These are phyloP conservation scores for Brachionus sp. DNA, from an alignment of 1,140 invertebrate species.

Conservation along the genomic window DNA sequence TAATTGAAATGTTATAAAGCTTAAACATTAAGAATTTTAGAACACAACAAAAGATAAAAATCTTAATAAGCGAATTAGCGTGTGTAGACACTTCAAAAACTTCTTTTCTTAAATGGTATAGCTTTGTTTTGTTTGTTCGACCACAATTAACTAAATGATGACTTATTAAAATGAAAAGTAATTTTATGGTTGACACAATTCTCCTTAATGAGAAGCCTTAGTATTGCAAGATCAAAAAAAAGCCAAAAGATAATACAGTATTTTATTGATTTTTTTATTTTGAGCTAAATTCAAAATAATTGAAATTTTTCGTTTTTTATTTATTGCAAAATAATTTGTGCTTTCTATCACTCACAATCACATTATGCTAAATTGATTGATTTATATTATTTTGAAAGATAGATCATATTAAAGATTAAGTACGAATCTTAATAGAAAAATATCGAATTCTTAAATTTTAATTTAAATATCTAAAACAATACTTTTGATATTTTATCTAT, in stretches of 20 bases:
- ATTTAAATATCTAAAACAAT: background rate
- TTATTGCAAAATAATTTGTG: background rate
- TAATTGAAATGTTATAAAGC: background rate
- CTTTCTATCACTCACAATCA: background rate
- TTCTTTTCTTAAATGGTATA: background rate
- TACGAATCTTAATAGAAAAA: background rate
- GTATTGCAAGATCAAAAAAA: background rate
- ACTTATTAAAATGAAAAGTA: background rate
- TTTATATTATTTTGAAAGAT: background rate
- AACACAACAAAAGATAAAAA: background rate
- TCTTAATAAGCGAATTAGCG: background rate
- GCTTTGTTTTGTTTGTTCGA: background rate
- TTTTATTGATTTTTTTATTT: background rate
- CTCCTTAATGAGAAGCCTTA: background rate
- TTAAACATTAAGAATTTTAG: background rate
- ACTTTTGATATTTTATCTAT: conserved; percentile 10
- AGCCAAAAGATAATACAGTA: background rate
- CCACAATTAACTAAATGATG: background rate
- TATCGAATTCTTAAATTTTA: background rate
- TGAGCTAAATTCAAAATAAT: background rate
- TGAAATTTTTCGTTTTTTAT: background rate
- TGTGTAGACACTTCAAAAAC: background rate
- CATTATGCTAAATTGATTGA: background rate
- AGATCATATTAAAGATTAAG: background rate
- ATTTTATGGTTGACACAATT: conserved; percentile 3